Evolutionary conservation across 2,888 invertebrate species (phyloP), one percentile per base, ranked within the genome.

Genomic region (Archips crataeganus): DNA sequence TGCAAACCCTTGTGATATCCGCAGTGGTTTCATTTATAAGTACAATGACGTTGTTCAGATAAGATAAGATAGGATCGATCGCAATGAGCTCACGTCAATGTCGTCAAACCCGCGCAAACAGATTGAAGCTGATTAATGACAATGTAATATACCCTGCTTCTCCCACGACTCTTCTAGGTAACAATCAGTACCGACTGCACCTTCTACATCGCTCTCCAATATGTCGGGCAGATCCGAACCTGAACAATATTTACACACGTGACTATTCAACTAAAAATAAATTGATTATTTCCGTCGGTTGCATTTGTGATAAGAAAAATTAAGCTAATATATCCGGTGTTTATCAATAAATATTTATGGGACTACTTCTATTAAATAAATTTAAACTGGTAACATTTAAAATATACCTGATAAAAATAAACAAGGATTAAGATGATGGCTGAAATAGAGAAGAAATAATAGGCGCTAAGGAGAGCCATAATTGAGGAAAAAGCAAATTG

Each of bases 131-230:
- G 82, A 80, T 85, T 82, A 81, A 84, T 84, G 78, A 75, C 72
- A 79, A 23, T 47, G 42, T 62, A n/a, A 66, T 74, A 87, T 94
- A 93, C 94, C 90, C 95, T 95, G 85, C 90, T 88, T 82, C 87
- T 93, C 81, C 95, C 95, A 88, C 84, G 95, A 90, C 89, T 95
- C 88, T 88, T 96, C 93, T 90, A 95, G 86, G 93, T 94, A 90
- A 94, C 95, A 90, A 93, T 94, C 88, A 94, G 93, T 83, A 93
- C 93, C 85, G 89, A 89, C 89, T 89, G 90, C 85, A 90, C 90
- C 85, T 92, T 94, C 88, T 88, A 93, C 81, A 91, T 95, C 94
- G 85, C 89, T 87, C 88, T 93, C 93, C 92, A 89, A 81, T 85
- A 92, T 90, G 86, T 93, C 93, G 78, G 92, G 90, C 84, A 91